phyloP scores from a whole-genome alignment of 1,140 invertebrate species.

The Euwallacea fornicatus region DNA sequence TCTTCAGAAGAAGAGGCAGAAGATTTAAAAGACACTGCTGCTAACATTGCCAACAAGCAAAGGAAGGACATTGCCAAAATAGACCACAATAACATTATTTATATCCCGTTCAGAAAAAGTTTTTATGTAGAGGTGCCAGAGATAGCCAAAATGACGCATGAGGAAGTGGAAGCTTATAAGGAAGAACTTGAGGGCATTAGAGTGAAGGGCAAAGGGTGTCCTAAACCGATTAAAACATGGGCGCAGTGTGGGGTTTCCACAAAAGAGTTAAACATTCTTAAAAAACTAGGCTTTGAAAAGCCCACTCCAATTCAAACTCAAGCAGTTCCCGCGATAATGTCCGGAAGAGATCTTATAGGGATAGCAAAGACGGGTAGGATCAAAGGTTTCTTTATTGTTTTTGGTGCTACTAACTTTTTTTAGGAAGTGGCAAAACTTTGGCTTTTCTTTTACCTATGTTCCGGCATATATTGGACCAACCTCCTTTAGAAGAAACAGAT shows the following conservation, averaged over 20 bases:
- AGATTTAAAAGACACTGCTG: constrained; percentile 89
- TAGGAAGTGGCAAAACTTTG: constrained; percentile 97
- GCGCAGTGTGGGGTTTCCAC: constrained; percentile 98
- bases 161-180: constrained; percentile 86
- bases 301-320: constrained; percentile 99
- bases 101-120: constrained; percentile 89
- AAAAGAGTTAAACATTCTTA: constrained; percentile 93
- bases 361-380: constrained; percentile 72
- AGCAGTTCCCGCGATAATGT: constrained; percentile 99
- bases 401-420: not conserved
- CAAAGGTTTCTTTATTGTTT: not conserved
- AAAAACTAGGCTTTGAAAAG: constrained; percentile 92
- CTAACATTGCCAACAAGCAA: constrained; percentile 84
- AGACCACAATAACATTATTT: constrained; percentile 81
- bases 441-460: constrained; percentile 99
- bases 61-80: constrained; percentile 89
- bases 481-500: constrained; percentile 89
- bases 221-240: constrained; percentile 73
- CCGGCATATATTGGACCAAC: constrained; percentile 95
- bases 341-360: constrained; percentile 93
- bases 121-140: constrained; percentile 92
- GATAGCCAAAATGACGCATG: constrained; percentile 84
- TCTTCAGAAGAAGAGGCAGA: constrained; percentile 96
- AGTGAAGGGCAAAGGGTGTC: constrained; percentile 71
- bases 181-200: constrained; percentile 82